Base-by-base conservation (phyloP, 2,888 invertebrate genomes). In the Celastrina argiolus region DNA sequence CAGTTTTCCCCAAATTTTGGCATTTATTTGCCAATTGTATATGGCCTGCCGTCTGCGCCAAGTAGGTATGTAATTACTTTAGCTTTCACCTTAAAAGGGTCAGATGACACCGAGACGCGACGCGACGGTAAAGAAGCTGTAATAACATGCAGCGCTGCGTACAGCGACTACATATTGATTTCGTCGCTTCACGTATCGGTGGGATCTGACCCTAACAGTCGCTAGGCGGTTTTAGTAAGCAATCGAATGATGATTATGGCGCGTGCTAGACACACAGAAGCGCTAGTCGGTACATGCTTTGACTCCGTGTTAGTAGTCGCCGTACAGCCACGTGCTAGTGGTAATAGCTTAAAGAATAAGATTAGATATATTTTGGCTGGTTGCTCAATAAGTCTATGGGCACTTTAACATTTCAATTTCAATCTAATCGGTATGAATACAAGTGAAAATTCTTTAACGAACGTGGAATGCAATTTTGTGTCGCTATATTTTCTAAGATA, bases 251-350 rank as follows among this genome's bases (percentile, higher is more conserved):
- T 51, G 51, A 51, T 1, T 22, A 22, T 51, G 12, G 51, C 22
- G 51, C 51, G 51, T 51, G 51, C 22, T 51, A 22, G 22, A 51
- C 22, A 18, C 18, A 51, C 22, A 51, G 51, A 51, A 51, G 51
- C 22, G 22, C 51, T 51, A 51, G 51, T 45, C 18, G 45, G 18
- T 39, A 41, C 39, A 63, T 63, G 63, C 39, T 14, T 22, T 22
- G 51, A 51, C 51, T 51, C 51, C 51, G 22, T 51, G 51, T 51
- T 22, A 22, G 51, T 22, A 45, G 8, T 51, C 14, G 22, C 22
- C 51, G 51, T 41, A 39, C 34, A 67, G 72, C 72, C 5, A 31
- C 70, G 71, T 70, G 74, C 61, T 61, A 45, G 58, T 75, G 75
- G 51, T 51, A 18, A 22, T 0, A 41, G 41, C 41, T 8, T n/a